These are phyloP conservation scores for Hydrocynus forskahlii DNA, from an alignment of 2,797 vertebrate genomes.

Conservation along the genomic window DNA sequence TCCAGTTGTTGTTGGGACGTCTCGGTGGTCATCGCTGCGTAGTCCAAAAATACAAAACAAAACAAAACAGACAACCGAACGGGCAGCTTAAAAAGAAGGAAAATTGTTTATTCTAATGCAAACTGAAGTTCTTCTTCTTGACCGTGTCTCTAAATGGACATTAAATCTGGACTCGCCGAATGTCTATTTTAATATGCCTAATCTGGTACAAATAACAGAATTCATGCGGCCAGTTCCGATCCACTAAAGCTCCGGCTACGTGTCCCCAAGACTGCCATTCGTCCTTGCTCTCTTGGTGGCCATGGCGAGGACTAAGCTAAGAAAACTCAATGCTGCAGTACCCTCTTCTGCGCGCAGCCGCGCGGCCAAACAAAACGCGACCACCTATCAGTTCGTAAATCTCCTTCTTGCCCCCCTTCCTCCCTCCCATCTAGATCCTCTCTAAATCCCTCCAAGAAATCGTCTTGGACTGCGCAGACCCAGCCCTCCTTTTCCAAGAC, in stretches of 20 bases:
- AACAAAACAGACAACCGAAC: neutral
- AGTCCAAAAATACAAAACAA: neutral
- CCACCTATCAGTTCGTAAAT: conserved; percentile 78
- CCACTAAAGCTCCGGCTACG: conserved; percentile 52
- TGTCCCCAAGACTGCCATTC: conserved; percentile 58
- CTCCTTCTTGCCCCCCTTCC: conserved; percentile 60
- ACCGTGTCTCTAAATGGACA: neutral
- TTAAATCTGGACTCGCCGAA: neutral
- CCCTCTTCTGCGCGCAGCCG: conserved; percentile 63
- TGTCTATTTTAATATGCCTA: no score
- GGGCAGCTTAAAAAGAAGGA: neutral
- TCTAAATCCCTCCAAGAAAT: conserved; percentile 73
- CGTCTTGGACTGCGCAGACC: conserved; percentile 61
- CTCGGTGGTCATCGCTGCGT: conserved; percentile 82
- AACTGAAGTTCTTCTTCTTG: neutral
- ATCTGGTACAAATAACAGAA: neutral
- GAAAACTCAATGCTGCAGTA: conserved; percentile 63
- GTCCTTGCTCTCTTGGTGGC: conserved; percentile 70
- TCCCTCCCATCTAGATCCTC: conserved; percentile 54
- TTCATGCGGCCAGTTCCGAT: neutral
- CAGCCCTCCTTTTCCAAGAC: conserved; percentile 71
- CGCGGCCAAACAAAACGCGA: conserved; percentile 73
- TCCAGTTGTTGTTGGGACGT: conserved; percentile 81
- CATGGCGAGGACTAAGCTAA: conserved; percentile 69
- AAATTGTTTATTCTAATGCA: neutral